Conservation (phyloP, 2,797 vertebrate species). For the Taenioides sp. region DNA sequence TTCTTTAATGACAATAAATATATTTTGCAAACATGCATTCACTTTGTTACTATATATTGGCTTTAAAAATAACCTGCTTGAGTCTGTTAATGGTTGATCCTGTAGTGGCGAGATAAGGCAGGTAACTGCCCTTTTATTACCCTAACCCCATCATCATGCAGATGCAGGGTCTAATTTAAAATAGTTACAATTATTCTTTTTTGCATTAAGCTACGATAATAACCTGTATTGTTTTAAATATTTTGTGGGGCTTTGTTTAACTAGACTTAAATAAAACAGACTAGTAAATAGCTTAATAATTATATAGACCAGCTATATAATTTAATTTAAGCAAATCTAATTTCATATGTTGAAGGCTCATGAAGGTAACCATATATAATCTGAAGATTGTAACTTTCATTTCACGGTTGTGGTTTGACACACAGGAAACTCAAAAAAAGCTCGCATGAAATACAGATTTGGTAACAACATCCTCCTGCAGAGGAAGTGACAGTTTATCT, state of each 20-base stretch:
- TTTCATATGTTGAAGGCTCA: neutral
- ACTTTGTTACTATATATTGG: neutral
- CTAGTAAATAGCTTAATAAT: no score
- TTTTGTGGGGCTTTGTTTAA: neutral
- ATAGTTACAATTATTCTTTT: no score
- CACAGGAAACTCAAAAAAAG: conserved; percentile 15
- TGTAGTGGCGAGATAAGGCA: conserved; percentile 61
- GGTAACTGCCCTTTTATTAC: neutral
- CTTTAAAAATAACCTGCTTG: neutral
- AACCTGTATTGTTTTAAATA: no score
- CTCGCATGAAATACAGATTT: neutral
- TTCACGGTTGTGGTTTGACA: neutral
- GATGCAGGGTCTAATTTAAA: neutral
- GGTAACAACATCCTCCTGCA: conserved; percentile 14
- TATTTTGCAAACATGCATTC: neutral
- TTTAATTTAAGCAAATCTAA: neutral
- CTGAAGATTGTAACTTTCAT: neutral
- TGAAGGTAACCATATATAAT: neutral
- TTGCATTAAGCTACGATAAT: no score
- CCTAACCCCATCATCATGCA: neutral
- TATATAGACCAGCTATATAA: no score
- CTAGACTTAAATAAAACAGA: no score
- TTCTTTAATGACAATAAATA: neutral
- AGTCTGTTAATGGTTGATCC: conserved; percentile 49
- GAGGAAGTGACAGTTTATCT: conserved; percentile 54